Base-by-base conservation (phyloP, 2,888 invertebrate species). In the Andrena trimmerana region DNA sequence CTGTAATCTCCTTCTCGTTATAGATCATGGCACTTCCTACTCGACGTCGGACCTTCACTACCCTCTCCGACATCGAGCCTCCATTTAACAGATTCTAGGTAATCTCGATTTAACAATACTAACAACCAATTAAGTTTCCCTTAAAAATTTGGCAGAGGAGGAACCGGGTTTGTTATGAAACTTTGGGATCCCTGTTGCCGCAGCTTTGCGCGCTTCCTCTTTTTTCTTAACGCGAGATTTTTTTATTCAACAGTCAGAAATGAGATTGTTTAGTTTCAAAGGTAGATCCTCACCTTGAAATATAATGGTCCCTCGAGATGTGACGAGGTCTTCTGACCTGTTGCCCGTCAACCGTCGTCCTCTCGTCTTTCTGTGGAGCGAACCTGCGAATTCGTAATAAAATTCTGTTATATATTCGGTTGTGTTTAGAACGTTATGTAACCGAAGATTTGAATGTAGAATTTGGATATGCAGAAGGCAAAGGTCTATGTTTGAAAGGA, bases 271-370 rank as follows among this genome's bases (percentile, higher is more conserved):
- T 57, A 57, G 10, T 24, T 57, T 57, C 0, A 62, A 13, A 27
- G 27, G n/a, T 5, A 1, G 24, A 31, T 48, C 8, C 63, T 81
- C 54, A 94, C 94, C 94, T 93, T 60, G 93, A 91, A 77, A 91
- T 93, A 76, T 94, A 94, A 87, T 94, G 93, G 90, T 94, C 94
- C 90, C 92, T 93, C 85, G 90, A 88, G 78, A 91, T 89, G 42
- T 90, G 81, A 80, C 92, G 91, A 69, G 90, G 87, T 90, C 92
- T 87, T 84, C 92, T 91, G 48, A 81, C 84, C 66, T 92, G 91
- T 42, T 42, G 42, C 73, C 93, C 92, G 69, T 93, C 93, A 69
- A 91, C 83, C 66, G 88, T 78, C 52, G 90, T 88, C 70, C 92
- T 91, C 0, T 93, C 92, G 8, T 92, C 84, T 31, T 89, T 89